These are phyloP conservation scores for Drosophila albomicans DNA, from an alignment of 1,140 invertebrate genomes.

Conservation along the genomic window DNA sequence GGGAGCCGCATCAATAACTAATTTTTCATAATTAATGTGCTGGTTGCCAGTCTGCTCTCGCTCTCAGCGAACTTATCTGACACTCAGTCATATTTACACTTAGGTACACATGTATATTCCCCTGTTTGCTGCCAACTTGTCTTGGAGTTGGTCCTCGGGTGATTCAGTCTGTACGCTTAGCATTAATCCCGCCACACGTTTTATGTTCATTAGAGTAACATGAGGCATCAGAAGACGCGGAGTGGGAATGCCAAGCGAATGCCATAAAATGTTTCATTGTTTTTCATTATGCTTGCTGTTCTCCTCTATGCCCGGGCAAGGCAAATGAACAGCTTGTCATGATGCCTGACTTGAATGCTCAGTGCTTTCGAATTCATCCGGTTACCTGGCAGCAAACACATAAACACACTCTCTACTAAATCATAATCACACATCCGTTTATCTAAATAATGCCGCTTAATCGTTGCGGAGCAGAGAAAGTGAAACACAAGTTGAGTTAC, in stretches of 20 bases:
- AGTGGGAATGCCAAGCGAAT: neutral
- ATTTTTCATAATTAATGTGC: too few relatives aligned
- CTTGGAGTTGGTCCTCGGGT: neutral
- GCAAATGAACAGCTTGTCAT: neutral
- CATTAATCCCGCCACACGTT: slow-evolving; percentile 41
- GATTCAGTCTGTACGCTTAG: slow-evolving; percentile 9
- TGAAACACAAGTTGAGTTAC: neutral
- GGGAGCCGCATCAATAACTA: too few relatives aligned
- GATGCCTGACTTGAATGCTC: slow-evolving; percentile 7
- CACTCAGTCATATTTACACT: too few relatives aligned
- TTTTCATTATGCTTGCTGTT: slow-evolving; percentile 5
- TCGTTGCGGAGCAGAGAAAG: neutral
- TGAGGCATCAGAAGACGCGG: neutral
- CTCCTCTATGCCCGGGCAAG: neutral
- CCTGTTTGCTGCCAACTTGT: too few relatives aligned
- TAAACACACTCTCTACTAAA: slow-evolving; percentile 24
- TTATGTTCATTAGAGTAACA: slow-evolving; percentile 50
- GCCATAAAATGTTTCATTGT: too few relatives aligned
- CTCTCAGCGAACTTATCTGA: too few relatives aligned
- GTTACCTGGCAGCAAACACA: slow-evolving; percentile 12
- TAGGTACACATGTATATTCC: too few relatives aligned
- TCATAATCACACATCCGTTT: slow-evolving; percentile 25
- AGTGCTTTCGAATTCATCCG: neutral
- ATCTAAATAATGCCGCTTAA: slow-evolving; percentile 3
- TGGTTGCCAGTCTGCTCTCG: too few relatives aligned